phyloP scores from a whole-genome alignment of 2,888 invertebrate species.

The Nasonovia ribisnigri region DNA sequence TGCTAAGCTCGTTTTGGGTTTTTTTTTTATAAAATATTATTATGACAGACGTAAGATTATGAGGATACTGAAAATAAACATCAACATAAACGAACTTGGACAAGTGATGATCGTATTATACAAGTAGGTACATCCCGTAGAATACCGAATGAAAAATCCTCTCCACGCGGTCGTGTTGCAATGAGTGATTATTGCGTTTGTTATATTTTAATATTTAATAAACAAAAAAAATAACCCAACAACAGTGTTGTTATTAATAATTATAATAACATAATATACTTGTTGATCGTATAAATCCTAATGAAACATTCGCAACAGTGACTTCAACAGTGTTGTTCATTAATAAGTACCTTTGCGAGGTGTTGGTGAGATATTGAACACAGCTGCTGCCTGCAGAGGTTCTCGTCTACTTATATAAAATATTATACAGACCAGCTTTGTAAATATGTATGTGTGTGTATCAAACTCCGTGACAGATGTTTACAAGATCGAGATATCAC shows the following conservation, averaged over 20 bases:
- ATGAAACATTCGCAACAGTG: neutral
- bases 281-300: neutral
- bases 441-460: neutral
- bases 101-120: neutral
- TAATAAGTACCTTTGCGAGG: neutral
- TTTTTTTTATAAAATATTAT: neutral
- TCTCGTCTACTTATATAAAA: neutral
- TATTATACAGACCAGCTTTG: neutral
- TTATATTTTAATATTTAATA: neutral
- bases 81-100: neutral
- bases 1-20: neutral
- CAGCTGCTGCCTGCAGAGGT: neutral
- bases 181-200: neutral
- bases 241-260: neutral
- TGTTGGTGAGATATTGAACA: neutral
- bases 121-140: neutral
- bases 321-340: neutral
- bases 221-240: neutral
- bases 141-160: neutral
- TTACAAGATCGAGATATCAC: neutral
- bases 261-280: neutral
- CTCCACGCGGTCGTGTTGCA: neutral
- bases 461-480: neutral
- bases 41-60: neutral
- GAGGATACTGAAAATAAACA: neutral